Evolutionary conservation across 2,888 invertebrate genomes (phyloP), one percentile per base, ranked within the genome.

Genomic region (Leucophenga montana): DNA sequence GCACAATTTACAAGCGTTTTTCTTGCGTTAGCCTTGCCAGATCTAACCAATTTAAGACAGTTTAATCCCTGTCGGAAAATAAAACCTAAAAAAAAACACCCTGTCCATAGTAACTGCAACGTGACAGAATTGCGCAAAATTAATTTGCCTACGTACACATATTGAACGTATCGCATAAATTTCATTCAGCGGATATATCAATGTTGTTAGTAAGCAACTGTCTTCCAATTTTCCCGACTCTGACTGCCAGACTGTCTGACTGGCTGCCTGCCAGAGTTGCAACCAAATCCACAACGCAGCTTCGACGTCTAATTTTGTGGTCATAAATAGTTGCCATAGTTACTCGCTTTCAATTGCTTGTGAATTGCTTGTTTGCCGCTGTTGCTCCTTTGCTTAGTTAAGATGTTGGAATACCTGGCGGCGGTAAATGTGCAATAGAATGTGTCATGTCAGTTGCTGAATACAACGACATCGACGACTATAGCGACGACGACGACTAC

Each of bases 131-230:
- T 56, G 54, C 44, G 66, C 66, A 66, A 66, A 66, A 66, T 66
- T 66, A 66, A 66, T 66, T 66, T 66, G 66, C 66, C 66, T 66
- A 66, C 44, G 44, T 18, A n/a, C 56, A 66, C 53, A 66, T 66
- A 54, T 56, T 66, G 66, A 56, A 33, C 18, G 56, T 14, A 20
- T 56, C 14, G 22, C 20, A 66, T 44, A 46, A 46, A 62, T 59
- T 59, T 59, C 31, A 18, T 16, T 50, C 16, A 50, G 50, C 50
- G 50, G 50, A 50, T 50, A 50, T 50, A 50, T 50, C 50, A 50
- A 50, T 50, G 50, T 50, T 50, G 50, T 18, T 50, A 39, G 39
- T 39, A 39, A 39, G 39, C 39, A 39, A 39, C 39, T 39, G 39
- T 39, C 39, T 39, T 39, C 39, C 39, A 39, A 39, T 20, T 54